phyloP scores from a whole-genome alignment of 2,113 vertebrate species.

The Dendropsophus ebraccatus region DNA sequence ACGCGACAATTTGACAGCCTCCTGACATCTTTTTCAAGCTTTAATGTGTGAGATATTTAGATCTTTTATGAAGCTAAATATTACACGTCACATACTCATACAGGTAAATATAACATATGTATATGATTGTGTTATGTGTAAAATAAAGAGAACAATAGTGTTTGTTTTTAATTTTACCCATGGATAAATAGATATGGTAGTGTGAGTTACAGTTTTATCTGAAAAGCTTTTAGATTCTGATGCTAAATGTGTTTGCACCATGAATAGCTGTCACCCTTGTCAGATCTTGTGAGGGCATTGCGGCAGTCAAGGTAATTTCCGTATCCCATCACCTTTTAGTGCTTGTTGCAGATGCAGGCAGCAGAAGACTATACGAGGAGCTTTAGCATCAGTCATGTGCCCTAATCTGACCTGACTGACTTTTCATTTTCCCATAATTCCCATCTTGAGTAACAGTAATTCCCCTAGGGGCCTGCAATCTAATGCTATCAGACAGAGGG shows the following conservation, averaged over 20 bases:
- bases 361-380: not conserved
- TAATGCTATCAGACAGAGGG: not conserved
- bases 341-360: not conserved
- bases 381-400: not conserved
- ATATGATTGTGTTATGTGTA: no score
- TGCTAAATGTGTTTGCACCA: conserved; percentile 2
- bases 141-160: no score
- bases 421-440: not conserved
- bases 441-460: not conserved
- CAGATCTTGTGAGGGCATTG: not conserved
- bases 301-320: conserved; percentile 6
- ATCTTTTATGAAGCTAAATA: no score
- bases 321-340: not conserved
- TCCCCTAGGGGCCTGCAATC: not conserved
- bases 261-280: not conserved
- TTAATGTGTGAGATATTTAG: no score
- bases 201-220: not conserved
- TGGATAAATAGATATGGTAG: no score
- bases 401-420: not conserved
- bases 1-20: no score
- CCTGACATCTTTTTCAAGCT: no score
- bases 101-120: no score
- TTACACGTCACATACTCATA: no score
- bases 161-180: no score
- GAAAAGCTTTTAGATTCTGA: not conserved